Percentiles rank a stretch among this genome's conserved stretches.
These are phyloP conservation scores for Simalia tracyae DNA, from an alignment of 2,797 vertebrate genomes.

Conservation along the genomic window DNA sequence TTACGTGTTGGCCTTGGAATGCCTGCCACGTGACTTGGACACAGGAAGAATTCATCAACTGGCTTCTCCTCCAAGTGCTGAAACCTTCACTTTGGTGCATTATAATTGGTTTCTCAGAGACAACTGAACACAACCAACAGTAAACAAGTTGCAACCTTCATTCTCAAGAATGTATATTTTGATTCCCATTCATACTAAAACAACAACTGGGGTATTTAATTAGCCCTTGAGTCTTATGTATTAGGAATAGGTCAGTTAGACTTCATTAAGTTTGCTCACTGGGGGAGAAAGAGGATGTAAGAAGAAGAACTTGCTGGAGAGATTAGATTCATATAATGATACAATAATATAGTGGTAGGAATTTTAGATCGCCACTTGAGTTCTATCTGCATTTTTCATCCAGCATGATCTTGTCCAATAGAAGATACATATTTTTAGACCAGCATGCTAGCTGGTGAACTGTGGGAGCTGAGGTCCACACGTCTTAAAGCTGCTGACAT, in stretches of 20 bases:
- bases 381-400: not conserved
- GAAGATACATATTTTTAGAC: not conserved
- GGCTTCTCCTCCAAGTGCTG: slow-evolving; percentile 15
- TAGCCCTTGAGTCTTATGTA: slow-evolving; percentile 14
- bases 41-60: slow-evolving; percentile 20
- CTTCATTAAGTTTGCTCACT: not conserved
- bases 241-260: not conserved
- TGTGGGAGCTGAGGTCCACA: too few relatives aligned
- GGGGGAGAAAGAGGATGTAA: not conserved
- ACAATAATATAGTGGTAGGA: not conserved
- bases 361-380: not conserved
- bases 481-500: too few relatives aligned
- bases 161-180: slow-evolving; percentile 38
- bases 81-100: not conserved
- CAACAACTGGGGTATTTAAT: slow-evolving; percentile 38
- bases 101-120: slow-evolving; percentile 39
- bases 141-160: not conserved
- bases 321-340: too few relatives aligned
- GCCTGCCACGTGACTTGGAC: not conserved
- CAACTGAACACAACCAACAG: slow-evolving; percentile 17
- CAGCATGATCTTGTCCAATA: not conserved
- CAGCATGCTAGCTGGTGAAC: too few relatives aligned
- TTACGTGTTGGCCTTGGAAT: not conserved
- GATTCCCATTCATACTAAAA: slow-evolving; percentile 16
- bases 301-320: not conserved